These are phyloP conservation scores for Ennomos erosarius DNA, from an alignment of 2,888 invertebrate species.

Conservation along the genomic window DNA sequence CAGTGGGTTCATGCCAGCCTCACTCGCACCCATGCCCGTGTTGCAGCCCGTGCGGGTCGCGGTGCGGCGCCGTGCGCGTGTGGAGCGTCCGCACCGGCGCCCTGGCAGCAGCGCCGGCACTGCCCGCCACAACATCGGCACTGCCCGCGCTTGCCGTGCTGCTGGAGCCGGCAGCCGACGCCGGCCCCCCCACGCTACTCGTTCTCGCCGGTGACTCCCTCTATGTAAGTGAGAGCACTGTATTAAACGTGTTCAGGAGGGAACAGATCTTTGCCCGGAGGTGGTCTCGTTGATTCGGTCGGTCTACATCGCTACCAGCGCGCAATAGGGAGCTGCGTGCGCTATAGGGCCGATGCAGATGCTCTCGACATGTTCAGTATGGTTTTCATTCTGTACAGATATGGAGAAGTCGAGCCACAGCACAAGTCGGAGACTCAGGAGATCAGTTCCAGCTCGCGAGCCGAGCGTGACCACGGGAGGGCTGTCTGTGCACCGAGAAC, in stretches of 20 bases:
- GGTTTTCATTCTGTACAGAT: conserved; percentile 3
- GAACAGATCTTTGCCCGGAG: too few species aligned
- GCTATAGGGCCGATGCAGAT: too few species aligned
- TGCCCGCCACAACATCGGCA: conserved; percentile 3
- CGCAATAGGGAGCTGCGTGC: too few species aligned
- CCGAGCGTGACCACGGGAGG: too few species aligned
- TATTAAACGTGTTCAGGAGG: too few species aligned
- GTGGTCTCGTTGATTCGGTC: too few species aligned
- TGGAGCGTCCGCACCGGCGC: conserved; percentile 24
- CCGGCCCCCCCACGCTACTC: conserved; percentile 18
- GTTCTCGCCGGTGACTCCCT: conserved; percentile 26
- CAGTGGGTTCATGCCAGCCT: too few species aligned
- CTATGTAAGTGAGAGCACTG: conserved; percentile 15
- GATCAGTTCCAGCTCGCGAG: not conserved
- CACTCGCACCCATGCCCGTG: too few species aligned
- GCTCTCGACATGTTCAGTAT: too few species aligned
- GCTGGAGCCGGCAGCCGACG: conserved; percentile 13
- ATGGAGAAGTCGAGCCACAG: conserved; percentile 17
- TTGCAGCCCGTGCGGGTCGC: conserved; percentile 41
- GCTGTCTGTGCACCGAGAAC: too few species aligned
- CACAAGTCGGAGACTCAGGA: conserved; percentile 2
- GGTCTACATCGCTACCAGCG: too few species aligned
- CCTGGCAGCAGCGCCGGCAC: conserved; percentile 3
- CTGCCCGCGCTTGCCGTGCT: conserved; percentile 19
- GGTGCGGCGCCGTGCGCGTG: conserved; percentile 29